Evolutionary conservation across 1,140 invertebrate genomes (phyloP).

Genomic region (Ruditapes philippinarum): DNA sequence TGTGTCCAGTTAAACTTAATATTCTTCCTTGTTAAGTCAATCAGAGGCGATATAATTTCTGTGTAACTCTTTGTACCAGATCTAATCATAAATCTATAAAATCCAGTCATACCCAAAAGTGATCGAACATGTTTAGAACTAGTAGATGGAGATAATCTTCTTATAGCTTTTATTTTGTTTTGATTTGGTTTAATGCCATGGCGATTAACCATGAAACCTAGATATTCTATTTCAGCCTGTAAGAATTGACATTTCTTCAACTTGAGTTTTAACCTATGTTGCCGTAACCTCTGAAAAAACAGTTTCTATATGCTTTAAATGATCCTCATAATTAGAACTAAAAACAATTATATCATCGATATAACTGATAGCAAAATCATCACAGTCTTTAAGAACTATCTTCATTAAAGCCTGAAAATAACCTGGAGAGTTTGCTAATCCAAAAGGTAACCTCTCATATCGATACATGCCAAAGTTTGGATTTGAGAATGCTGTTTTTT

Average conservation of each 20-base stretch:
- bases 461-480: background rate
- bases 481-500: conserved; percentile 57
- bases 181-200: conserved; percentile 49
- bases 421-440: conserved; percentile 46
- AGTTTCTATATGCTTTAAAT: conserved; percentile 82
- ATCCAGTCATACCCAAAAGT: background rate
- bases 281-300: conserved; percentile 7
- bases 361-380: too few relatives aligned
- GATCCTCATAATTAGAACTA: conserved; percentile 83
- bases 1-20: conserved; percentile 54
- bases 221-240: conserved; percentile 57
- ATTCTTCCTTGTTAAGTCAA: background rate
- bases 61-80: too few relatives aligned
- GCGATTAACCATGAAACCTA: conserved; percentile 64
- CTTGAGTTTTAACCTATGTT: conserved; percentile 84
- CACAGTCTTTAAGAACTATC: too few relatives aligned
- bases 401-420: conserved; percentile 64
- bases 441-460: conserved; percentile 67
- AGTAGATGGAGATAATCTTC: background rate
- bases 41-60: too few relatives aligned
- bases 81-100: conserved; percentile 37
- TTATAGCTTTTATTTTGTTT: background rate
- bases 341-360: too few relatives aligned
- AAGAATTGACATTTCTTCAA: conserved; percentile 70
- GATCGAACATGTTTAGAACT: background rate